Conservation (phyloP, 2,797 vertebrate genomes). For the Ambastaia sidthimunki region DNA sequence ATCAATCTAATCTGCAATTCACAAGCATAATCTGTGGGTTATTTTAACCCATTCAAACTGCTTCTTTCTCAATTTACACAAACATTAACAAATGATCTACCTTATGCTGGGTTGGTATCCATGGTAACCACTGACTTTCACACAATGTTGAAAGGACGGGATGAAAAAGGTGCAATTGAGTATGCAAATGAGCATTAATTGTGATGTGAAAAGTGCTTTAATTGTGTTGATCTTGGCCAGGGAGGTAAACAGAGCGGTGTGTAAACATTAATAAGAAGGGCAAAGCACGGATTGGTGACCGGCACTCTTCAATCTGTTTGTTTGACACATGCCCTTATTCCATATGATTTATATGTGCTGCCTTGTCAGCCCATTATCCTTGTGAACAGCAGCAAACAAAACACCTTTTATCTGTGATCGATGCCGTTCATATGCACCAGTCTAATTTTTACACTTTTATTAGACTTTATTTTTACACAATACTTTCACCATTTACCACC, state of each 20-base stretch:
- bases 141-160: constrained; percentile 46
- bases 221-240: constrained; percentile 54
- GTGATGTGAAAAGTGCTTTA: constrained; percentile 57
- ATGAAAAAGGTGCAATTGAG: constrained; percentile 55
- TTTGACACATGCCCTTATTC: constrained; percentile 56
- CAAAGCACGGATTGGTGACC: background rate
- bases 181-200: constrained; percentile 67
- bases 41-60: constrained; percentile 7
- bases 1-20: background rate
- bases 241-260: constrained; percentile 3
- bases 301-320: constrained; percentile 27
- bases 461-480: too few relatives aligned
- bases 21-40: background rate
- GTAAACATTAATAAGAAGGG: constrained; percentile 30
- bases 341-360: constrained; percentile 18
- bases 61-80: constrained; percentile 27
- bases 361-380: constrained; percentile 55
- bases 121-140: constrained; percentile 59
- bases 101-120: constrained; percentile 55
- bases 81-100: constrained; percentile 42
- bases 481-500: constrained; percentile 13
- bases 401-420: constrained; percentile 3
- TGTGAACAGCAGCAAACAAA: constrained; percentile 15
- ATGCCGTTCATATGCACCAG: constrained; percentile 23
- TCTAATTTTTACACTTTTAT: constrained; percentile 25